Evolutionary conservation across 1,140 invertebrate species (phyloP), one percentile per base, ranked within the genome.

Genomic region (Camponotus floridanus): DNA sequence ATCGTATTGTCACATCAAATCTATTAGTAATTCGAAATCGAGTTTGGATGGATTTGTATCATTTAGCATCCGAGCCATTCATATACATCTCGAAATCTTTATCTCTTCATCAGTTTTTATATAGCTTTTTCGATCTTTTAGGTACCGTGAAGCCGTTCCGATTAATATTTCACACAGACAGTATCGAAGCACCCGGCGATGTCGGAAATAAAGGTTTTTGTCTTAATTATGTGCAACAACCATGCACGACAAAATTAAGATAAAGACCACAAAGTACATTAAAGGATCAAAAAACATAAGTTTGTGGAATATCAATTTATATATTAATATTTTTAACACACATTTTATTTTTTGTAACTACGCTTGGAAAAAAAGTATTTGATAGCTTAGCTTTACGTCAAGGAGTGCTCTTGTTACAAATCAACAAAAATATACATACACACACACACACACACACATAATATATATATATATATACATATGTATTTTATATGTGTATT

Each of bases 211-310:
- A 97, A 87, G 98, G 98, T 3, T 98, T 98, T 91, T 98, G 97
- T 87, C 92, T 98, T 1, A 97, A 98, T 91, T 98, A 97, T 88
- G 96, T 98, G 3, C 98, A 98, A 93, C 97, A 98, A 91, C 97
- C 97, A 0, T 98, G 98, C 91, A 98, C 97, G 61, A 97, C 92
- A 21, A 93, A 92, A 62, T 76, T 93, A 18, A 70, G 76, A 85
- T 90, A 61, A 88, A 59, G 7, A 59, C 3, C 18, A 81, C 51
- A 45, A 36, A 33, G 18, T 45, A 61, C 9, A 51, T 48, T n/a
- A 11, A 21, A 76, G 9, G 11, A 45, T 5, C n/a, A 7, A 83
- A 71, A n/a, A 71, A 31, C 39, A 57, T 45, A 83, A 39, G 36
- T 61, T 83, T 36, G 57, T 8, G 31, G 62, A 78, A 65, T 85